Evolutionary conservation across 2,113 vertebrate genomes (phyloP).

Genomic region (Melanostigma gelatinosum): DNA sequence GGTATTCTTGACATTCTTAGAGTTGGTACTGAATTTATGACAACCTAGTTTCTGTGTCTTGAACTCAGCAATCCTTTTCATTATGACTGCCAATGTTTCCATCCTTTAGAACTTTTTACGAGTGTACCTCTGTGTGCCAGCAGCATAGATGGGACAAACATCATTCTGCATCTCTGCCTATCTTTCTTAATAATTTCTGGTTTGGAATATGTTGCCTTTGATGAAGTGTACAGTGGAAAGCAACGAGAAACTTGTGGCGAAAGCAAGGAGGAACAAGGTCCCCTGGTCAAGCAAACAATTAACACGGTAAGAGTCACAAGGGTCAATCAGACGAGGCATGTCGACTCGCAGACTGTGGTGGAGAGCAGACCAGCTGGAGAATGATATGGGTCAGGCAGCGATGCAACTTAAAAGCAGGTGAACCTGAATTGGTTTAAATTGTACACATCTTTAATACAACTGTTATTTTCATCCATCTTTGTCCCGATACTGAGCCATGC

Average conservation of each 20-base stretch:
- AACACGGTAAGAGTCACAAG: not conserved
- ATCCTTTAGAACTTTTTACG: not conserved
- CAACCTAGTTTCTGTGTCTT: constrained; percentile 1
- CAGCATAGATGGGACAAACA: constrained; percentile 1
- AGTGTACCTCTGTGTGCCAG: not conserved
- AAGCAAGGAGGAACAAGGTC: not conserved
- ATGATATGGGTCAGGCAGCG: not conserved
- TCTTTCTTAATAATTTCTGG: not conserved
- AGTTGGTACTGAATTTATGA: not conserved
- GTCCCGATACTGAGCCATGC: not conserved
- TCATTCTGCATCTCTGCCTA: not conserved
- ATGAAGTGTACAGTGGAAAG: not conserved
- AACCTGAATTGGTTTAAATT: not conserved
- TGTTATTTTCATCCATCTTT: not conserved
- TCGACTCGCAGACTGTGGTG: not conserved
- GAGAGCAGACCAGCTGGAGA: not conserved
- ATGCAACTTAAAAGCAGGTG: not conserved
- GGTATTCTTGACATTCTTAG: not conserved
- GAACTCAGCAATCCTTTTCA: not conserved
- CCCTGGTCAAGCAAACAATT: not conserved
- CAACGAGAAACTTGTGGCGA: not conserved
- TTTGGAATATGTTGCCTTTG: not conserved
- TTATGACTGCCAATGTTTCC: not conserved
- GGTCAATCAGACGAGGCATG: not conserved
- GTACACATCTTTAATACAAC: not conserved